Evolutionary conservation across 2,888 invertebrate genomes (phyloP), one percentile per base, ranked within the genome.

Genomic region (Ariolimax columbianus): DNA sequence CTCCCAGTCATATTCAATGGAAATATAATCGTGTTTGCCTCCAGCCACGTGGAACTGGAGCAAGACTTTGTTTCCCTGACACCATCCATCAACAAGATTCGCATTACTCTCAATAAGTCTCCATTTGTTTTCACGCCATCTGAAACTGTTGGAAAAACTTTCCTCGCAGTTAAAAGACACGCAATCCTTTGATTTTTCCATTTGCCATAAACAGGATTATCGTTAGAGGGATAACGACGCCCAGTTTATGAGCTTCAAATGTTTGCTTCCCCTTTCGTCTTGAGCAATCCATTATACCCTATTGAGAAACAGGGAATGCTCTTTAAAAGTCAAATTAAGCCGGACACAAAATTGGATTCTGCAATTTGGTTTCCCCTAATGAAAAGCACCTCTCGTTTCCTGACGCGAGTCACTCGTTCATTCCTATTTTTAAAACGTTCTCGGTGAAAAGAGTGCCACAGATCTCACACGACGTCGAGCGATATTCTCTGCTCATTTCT

Each of bases 321-420:
- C 83, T 84, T 86, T 84, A 82, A 87, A 87, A 86, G 86, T 87
- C 86, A 84, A 86, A 87, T 87, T 86, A 87, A 80, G 84, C 84
- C 82, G 78, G 81, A 85, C 86, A 84, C 87, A 82, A 86, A 87
- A 87, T 87, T 87, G 86, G 87, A 87, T 87, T 87, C 84, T 84
- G 85, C 87, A 86, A 87, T 87, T 87, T 87, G 87, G 85, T 66
- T 84, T 68, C 85, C 66, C 63, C 77, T 80, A 81, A 85, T 85
- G 85, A 85, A 85, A 85, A 85, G 80, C 85, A 81, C 73, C 81
- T 70, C 81, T 80, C 77, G 75, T 77, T 85, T 85, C 81, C 85
- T 75, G 85, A 36, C 78, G 84, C 83, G 79, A 79, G 78, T 84
- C 55, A 72, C 77, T 72, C 85, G 85, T 85, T 75, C 81, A 68